Conservation (phyloP, 1,140 invertebrate genomes). For the Lepidurus apus region DNA sequence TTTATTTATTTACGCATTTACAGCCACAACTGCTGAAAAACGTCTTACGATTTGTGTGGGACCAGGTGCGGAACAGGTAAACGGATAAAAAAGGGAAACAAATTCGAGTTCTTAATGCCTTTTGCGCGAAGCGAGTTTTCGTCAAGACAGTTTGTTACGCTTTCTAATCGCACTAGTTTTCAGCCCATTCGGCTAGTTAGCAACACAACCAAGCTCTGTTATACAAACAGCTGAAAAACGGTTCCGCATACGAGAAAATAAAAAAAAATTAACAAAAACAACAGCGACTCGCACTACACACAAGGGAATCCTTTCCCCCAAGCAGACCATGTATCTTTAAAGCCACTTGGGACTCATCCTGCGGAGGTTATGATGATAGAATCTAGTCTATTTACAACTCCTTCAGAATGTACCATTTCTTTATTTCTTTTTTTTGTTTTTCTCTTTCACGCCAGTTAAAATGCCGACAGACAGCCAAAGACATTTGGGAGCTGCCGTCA, state of each 20-base stretch:
- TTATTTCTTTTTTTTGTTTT: not conserved
- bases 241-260: not conserved
- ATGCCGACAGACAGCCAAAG: too few species aligned
- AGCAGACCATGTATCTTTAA: not conserved
- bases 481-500: too few species aligned
- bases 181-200: not conserved
- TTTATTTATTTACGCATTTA: not conserved
- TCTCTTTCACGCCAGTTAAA: too few species aligned
- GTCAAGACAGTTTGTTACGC: conserved; percentile 1
- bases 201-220: not conserved
- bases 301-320: not conserved
- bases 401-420: not conserved
- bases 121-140: not conserved
- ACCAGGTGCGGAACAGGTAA: not conserved
- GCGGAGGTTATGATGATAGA: conserved; percentile 3
- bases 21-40: not conserved
- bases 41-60: not conserved
- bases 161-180: conserved; percentile 15
- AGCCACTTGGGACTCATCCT: not conserved
- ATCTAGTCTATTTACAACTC: not conserved
- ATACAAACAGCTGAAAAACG: conserved; percentile 3
- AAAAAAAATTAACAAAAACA: not conserved
- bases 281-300: not conserved
- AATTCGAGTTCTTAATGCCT: not conserved
- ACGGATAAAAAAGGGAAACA: not conserved